phyloP scores from a whole-genome alignment of 2,888 invertebrate species.

The Sabatieria punctata region DNA sequence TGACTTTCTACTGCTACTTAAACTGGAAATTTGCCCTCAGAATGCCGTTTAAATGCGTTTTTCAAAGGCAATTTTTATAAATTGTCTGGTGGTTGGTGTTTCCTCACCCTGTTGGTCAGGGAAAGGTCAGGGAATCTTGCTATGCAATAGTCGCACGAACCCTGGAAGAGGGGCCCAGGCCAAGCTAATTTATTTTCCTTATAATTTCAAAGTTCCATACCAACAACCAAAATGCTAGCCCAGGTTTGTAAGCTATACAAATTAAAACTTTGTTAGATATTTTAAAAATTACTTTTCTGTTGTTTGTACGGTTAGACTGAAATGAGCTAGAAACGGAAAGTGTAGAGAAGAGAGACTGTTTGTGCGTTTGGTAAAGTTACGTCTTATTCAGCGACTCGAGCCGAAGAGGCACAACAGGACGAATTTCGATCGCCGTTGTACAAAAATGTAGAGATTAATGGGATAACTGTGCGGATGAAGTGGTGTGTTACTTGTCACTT shows the following conservation, averaged over 20 bases:
- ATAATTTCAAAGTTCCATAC: no score
- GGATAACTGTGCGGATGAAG: slow-evolving; percentile 97
- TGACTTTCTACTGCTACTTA: no score
- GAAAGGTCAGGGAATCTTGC: no score
- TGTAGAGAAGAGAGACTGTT: background rate
- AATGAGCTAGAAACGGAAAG: background rate
- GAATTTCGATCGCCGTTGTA: slow-evolving; percentile 81
- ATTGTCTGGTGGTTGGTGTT: no score
- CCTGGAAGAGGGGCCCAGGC: no score
- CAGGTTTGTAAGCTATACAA: background rate
- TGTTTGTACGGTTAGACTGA: background rate
- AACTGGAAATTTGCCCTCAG: no score
- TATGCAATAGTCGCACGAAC: no score
- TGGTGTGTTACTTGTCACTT: slow-evolving; percentile 99
- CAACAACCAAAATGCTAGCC: no score
- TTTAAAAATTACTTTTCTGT: background rate
- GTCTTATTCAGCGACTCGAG: slow-evolving; percentile 57
- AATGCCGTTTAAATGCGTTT: no score
- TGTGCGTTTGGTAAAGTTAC: background rate
- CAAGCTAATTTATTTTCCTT: no score
- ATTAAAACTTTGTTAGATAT: background rate
- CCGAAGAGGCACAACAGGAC: slow-evolving; percentile 80
- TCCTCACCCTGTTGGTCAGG: no score
- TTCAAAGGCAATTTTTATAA: no score
- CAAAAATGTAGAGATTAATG: slow-evolving; percentile 72